These are phyloP conservation scores for Thunnus thynnus DNA, from an alignment of 2,113 vertebrate species.

Conservation along the genomic window DNA sequence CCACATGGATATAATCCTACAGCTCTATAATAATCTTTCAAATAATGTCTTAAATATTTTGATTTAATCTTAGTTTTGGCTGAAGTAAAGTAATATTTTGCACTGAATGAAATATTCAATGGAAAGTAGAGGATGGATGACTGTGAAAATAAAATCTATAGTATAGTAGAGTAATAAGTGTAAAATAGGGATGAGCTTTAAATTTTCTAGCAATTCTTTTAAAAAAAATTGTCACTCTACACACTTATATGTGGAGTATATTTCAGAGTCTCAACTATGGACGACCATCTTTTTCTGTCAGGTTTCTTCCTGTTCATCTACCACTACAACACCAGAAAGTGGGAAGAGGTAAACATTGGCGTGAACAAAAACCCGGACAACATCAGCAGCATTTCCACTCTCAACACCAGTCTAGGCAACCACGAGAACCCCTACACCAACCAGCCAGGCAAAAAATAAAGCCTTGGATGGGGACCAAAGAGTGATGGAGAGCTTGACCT, in stretches of 20 bases:
- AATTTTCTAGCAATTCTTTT: background rate
- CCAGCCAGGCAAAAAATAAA: fast-evolving
- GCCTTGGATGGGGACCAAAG: fast-evolving
- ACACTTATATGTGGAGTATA: no score
- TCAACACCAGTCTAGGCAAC: background rate
- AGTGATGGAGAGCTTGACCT: background rate
- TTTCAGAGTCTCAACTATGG: no score
- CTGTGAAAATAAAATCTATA: background rate
- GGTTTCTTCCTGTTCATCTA: slow-evolving; percentile 84
- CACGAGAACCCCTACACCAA: slow-evolving; percentile 56
- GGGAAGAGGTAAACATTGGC: fast-evolving
- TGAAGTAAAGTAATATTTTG: no score
- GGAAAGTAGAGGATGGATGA: no score
- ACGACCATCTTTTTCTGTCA: slow-evolving; percentile 44
- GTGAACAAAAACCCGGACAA: fast-evolving
- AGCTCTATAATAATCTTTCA: no score
- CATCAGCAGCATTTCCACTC: background rate
- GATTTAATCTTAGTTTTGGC: no score
- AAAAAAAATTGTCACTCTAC: no score
- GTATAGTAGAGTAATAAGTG: background rate
- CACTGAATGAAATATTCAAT: background rate
- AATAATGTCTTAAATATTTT: no score
- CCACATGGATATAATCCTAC: background rate
- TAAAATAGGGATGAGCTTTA: background rate
- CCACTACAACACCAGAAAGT: slow-evolving; percentile 69